Conservation (phyloP, 2,113 vertebrate genomes). For the Phainopepla nitens region DNA sequence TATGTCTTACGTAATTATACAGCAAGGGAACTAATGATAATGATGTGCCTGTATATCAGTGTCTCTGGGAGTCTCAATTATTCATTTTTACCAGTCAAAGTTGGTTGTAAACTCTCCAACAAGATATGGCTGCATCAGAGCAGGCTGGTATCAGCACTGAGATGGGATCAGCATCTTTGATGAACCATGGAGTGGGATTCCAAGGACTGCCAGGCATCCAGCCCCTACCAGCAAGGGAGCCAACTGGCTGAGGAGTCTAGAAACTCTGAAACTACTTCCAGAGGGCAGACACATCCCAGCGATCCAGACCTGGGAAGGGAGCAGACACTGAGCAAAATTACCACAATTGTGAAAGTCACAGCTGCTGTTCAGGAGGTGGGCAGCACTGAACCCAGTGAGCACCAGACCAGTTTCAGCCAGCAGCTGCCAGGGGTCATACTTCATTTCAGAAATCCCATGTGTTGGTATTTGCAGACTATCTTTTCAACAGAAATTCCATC, state of each 20-base stretch:
- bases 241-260: neutral
- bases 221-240: neutral
- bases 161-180: neutral
- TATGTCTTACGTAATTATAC: neutral
- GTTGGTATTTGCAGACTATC: neutral
- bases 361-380: slow-evolving; percentile 17
- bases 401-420: neutral
- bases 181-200: neutral
- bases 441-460: neutral
- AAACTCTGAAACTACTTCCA: neutral
- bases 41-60: neutral
- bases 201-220: neutral
- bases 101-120: neutral
- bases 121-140: neutral
- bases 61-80: neutral
- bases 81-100: neutral
- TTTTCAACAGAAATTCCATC: neutral
- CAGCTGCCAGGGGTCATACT: slow-evolving; percentile 4
- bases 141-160: neutral
- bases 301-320: neutral
- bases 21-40: neutral
- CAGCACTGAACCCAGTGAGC: neutral
- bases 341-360: neutral
- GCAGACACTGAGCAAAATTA: neutral
- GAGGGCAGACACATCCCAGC: neutral